A percentile compares a stretch with the other conserved stretches of the same genome.
These are phyloP conservation scores for Lagodon rhomboides DNA, from an alignment of 2,797 vertebrate genomes.

Conservation along the genomic window DNA sequence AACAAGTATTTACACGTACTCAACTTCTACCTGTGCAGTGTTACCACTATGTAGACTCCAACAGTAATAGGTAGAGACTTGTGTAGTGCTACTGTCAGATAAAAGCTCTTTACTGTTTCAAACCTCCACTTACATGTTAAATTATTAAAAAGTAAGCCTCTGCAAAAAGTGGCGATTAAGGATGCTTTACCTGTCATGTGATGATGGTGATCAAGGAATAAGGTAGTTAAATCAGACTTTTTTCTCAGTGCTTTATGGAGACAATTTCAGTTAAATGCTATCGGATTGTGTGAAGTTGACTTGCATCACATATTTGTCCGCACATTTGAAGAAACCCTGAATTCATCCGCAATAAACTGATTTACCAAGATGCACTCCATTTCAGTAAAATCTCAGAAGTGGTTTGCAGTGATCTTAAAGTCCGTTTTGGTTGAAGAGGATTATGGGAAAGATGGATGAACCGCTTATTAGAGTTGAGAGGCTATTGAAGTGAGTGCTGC, in stretches of 20 bases:
- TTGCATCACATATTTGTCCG: background rate
- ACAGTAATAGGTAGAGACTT: background rate
- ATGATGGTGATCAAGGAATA: background rate
- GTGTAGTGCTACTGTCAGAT: background rate
- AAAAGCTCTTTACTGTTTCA: background rate
- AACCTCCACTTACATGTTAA: background rate
- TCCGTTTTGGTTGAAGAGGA: constrained; percentile 28
- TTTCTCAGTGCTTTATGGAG: background rate
- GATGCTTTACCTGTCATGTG: background rate
- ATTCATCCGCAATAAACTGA: constrained; percentile 5
- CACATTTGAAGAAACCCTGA: background rate
- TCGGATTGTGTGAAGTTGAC: background rate
- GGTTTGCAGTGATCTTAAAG: constrained; percentile 12
- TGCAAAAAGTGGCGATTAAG: background rate
- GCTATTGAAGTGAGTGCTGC: constrained; percentile 20
- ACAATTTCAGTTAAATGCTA: background rate
- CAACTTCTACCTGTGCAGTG: no score
- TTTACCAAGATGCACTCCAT: background rate
- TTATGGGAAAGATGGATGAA: constrained; percentile 23
- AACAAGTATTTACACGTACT: no score
- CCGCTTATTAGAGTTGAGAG: constrained; percentile 18
- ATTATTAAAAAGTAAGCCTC: background rate
- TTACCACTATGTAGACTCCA: no score
- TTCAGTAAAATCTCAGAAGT: constrained; percentile 7
- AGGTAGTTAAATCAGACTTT: background rate